phyloP scores from a whole-genome alignment of 2,113 vertebrate genomes.

The Daboia siamensis region DNA sequence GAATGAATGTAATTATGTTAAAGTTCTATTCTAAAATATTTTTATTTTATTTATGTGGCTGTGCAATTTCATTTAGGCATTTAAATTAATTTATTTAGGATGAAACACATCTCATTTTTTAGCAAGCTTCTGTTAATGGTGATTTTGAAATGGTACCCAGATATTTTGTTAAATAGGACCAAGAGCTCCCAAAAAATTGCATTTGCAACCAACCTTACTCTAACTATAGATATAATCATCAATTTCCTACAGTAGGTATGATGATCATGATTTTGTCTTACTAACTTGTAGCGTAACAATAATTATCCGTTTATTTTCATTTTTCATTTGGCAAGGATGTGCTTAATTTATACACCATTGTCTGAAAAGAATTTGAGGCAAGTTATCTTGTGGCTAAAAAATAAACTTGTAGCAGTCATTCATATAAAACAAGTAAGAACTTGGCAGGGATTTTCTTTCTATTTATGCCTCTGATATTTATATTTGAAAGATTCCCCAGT shows the following conservation, averaged over 20 bases:
- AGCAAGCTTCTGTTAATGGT: not conserved
- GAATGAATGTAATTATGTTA: not conserved
- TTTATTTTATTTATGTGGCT: not conserved
- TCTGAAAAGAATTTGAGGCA: not conserved
- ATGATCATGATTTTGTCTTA: not conserved
- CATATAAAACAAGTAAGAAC: not conserved
- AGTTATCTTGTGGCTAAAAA: not conserved
- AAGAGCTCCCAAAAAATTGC: not conserved
- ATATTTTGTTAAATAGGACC: not conserved
- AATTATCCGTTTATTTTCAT: not conserved
- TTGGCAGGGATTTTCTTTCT: not conserved
- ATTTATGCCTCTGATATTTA: slow-evolving; percentile 19
- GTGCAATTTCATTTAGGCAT: not conserved
- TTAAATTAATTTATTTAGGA: not conserved
- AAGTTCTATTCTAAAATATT: not conserved
- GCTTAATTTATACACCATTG: not conserved
- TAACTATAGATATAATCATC: not conserved
- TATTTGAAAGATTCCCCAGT: slow-evolving; percentile 13
- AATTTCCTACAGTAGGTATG: not conserved
- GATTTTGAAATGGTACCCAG: not conserved
- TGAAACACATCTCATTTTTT: not conserved
- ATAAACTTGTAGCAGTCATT: not conserved
- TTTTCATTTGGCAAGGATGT: not conserved
- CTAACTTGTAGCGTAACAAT: not conserved
- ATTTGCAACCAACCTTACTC: not conserved